Evolutionary conservation across 1,140 invertebrate genomes (phyloP).

Genomic region (Ditylenchus dipsaci): DNA sequence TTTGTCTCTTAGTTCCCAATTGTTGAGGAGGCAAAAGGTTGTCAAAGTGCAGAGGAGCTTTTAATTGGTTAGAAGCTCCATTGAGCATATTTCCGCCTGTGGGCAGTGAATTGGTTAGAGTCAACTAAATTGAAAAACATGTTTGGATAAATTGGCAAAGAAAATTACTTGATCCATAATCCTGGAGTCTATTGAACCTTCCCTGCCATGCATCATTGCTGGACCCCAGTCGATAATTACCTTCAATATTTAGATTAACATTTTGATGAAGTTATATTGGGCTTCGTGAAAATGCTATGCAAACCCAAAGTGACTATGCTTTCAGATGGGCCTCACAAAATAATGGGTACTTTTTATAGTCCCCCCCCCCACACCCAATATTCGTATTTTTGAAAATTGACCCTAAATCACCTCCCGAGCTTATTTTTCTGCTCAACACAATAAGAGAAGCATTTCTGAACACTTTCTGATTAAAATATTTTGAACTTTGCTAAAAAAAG

Average conservation of each 20-base stretch:
- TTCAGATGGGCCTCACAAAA: no score
- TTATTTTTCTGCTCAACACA: no score
- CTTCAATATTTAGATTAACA: slow-evolving; percentile 21
- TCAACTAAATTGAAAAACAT: neutral
- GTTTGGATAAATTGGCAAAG: neutral
- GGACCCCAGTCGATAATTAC: slow-evolving; percentile 58
- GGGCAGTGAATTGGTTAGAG: neutral
- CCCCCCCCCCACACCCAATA: no score
- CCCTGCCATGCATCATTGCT: slow-evolving; percentile 49
- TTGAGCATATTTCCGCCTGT: neutral
- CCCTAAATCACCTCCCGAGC: no score
- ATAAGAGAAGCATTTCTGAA: no score
- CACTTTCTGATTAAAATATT: no score
- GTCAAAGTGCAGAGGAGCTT: neutral
- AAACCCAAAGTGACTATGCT: no score
- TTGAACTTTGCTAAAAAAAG: no score
- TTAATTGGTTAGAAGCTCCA: neutral
- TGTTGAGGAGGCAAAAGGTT: neutral
- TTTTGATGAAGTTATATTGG: neutral
- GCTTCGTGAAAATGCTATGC: no score
- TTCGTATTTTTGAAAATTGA: no score
- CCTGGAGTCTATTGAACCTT: slow-evolving; percentile 49
- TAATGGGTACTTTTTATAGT: no score
- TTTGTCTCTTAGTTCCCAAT: neutral
- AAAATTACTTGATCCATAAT: slow-evolving; percentile 45